Evolutionary conservation across 2,797 vertebrate genomes (phyloP), one percentile per base, ranked within the genome.

Genomic region (Zenarchopterus dispar): DNA sequence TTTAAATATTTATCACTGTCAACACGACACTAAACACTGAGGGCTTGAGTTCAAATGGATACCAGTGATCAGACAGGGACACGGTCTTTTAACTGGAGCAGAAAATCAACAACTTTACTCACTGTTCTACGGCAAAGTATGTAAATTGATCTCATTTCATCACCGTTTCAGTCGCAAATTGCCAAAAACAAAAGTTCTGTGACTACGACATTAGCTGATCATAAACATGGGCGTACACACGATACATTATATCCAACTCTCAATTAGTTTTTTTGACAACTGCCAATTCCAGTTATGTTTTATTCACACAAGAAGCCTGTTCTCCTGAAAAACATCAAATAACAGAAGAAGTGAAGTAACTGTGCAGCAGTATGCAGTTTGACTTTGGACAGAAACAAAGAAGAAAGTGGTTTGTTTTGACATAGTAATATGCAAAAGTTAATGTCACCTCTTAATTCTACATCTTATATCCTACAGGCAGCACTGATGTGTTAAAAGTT

Each of bases 1-100:
- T 75, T 39, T 39, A 36, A 63, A 52, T 49, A 64, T 57, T 52
- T 2, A 53, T 24, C 44, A 51, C 33, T 46, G 18, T 28, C 22
- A 33, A 2, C 17, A 43, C n/a, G 33, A 11, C 33, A 39, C 13
- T 39, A 39, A 39, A 39, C 36, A 15, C 36, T 15, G 11, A 39
- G 36, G 36, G 36, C 11, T 39, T 13, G 33, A 36, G 1, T 36
- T 36, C 13, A 39, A 39, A 5, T 1, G 1, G 11, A 39, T 15
- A 15, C 36, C 3, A 15, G 13, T 39, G 36, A 39, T 39, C 36
- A 39, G 36, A 39, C 36, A 4, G 36, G 36, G 36, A 39, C 13
- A 15, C 36, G 1, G 36, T 39, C 13, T 36, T 28, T 13, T 15
- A 39, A 39, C 36, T 39, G 36, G 36, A 39, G 36, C 36, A 39